Evolutionary conservation across 2,797 vertebrate genomes (phyloP), one percentile per base, ranked within the genome.

Genomic region (Sciurus carolinensis): DNA sequence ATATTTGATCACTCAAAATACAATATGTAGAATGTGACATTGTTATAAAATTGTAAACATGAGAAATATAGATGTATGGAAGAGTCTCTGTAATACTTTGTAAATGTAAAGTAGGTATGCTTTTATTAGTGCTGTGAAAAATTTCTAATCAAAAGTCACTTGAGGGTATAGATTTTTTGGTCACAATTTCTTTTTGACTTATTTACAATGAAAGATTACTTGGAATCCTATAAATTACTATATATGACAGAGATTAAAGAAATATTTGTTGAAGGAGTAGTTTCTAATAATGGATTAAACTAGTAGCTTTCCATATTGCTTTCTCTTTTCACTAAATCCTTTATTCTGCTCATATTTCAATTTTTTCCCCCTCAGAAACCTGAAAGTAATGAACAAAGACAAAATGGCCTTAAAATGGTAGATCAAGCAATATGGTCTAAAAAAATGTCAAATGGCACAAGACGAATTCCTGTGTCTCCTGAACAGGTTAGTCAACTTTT

Each of bases 381-480:
- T 95, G 99, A 99, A 98, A 99, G 99, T 95, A 99, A 99, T 28
- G 99, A 99, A 87, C 99, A 99, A 98, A 99, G 99, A 97, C 99
- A 99, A 98, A 99, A 99, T 98, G 99, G 99, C 36, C 99, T 99
- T 84, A 99, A 99, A 98, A 99, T 99, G 99, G 99, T 99, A 47
- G 99, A 99, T 97, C 99, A 99, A 98, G 99, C 99, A 42, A 99
- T 99, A 98, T 99, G 99, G 99, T 99, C 99, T 89, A 99, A 99
- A 98, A 99, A 99, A 98, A 99, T 99, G 99, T 99, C 99, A 0
- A 99, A 99, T 8, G 99, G 99, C 3, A 99, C 99, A 42, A 99
- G 99, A 92, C 99, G 99, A 96, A 99, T 99, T 28, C 99, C 99
- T 0, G 99, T 99, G 92, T 99, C 99, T 54, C 99, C 99, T 59